These are phyloP conservation scores for Pituophis catenifer DNA, from an alignment of 2,113 vertebrate species.

Conservation along the genomic window DNA sequence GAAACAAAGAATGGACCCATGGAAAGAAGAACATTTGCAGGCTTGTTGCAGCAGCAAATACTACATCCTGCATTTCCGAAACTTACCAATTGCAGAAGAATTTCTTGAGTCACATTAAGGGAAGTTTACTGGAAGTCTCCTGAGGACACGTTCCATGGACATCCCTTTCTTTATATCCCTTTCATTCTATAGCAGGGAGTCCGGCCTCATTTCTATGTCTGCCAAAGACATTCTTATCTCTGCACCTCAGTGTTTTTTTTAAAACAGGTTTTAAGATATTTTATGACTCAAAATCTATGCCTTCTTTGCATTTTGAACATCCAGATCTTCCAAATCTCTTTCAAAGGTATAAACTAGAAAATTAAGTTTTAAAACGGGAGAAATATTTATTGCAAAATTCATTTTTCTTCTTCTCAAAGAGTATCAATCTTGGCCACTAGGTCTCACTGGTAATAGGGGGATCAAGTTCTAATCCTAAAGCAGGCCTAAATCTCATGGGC, in stretches of 20 bases:
- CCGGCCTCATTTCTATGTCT: not conserved
- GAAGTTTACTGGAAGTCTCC: not conserved
- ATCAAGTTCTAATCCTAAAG: not conserved
- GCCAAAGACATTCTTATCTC: not conserved
- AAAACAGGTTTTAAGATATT: not conserved
- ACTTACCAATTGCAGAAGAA: not conserved
- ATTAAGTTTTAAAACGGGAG: not conserved
- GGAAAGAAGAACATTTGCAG: not conserved
- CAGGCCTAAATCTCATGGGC: not conserved
- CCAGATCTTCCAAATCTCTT: not conserved
- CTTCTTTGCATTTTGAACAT: not conserved
- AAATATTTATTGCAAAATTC: not conserved
- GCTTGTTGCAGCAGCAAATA: not conserved
- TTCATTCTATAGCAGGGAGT: not conserved
- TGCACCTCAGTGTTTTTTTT: not conserved
- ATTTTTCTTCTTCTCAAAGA: not conserved
- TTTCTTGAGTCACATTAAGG: not conserved
- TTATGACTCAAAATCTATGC: not conserved
- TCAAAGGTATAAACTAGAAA: not conserved
- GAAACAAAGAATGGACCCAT: not conserved
- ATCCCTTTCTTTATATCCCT: not conserved
- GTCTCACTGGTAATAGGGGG: not conserved
- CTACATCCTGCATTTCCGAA: not conserved
- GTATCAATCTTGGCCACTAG: not conserved
- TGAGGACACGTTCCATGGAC: not conserved